Evolutionary conservation across 2,113 vertebrate species (phyloP), one percentile per base, ranked within the genome.

Genomic region (Hiodon alosoides): DNA sequence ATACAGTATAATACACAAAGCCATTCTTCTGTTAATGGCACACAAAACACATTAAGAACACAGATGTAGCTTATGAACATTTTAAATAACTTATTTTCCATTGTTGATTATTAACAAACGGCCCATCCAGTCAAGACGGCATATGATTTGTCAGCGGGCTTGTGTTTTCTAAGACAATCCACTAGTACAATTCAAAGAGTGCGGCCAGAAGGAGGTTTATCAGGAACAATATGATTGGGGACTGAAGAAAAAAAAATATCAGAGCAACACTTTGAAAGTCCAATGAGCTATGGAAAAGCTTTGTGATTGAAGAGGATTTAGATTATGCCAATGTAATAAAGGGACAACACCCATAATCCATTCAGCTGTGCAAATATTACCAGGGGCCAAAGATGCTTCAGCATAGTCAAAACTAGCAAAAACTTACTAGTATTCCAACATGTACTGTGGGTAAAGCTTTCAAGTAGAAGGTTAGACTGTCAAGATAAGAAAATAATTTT

Each of bases 1-100:
- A 83, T 87, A 82, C 77, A 80, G 76, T 77, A 74, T 78, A 79
- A 80, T 78, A 77, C 82, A 83, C 78, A 72, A 79, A 50, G 74
- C 53, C 72, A 67, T 69, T 73, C 76, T 68, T 59, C 54, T 48
- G 70, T 47, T 14, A 7, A 60, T 47, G 57, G 70, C 57, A 60
- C 7, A 57, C 47, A 69, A 53, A n/a, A n/a, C 13, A 17, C 4
- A 9, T 57, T 47, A 46, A 70, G 52, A 57, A 70, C 10, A 48
- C 31, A 7, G 17, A 16, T 14, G 58, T n/a, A 9, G 53, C 8
- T 48, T 66, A 17, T 70, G 2, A 5, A 9, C 31, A n/a, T 17
- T 9, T 50, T 4, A 69, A 11, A 4, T 69, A 53, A 16, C 48
- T 48, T 48, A 46, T 51, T 67, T 46, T 71, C 17, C 53, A 5